phyloP scores from a whole-genome alignment of 2,888 invertebrate species.

The Parnassius orleans region DNA sequence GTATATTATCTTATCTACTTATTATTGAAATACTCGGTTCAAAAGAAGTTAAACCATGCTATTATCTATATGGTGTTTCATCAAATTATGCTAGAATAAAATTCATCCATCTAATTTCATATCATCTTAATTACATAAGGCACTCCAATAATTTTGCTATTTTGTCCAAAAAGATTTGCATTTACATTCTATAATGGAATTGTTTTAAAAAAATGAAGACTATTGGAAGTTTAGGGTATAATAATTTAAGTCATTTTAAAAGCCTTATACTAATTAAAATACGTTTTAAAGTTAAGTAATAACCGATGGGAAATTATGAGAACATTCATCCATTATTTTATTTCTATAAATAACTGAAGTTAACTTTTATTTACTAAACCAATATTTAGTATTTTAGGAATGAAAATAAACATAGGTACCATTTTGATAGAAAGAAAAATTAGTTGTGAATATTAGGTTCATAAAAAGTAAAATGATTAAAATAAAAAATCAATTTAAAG shows the following conservation, averaged over 20 bases:
- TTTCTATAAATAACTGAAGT: too few relatives aligned
- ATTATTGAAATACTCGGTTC: conserved; percentile 65
- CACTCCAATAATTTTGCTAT: conserved; percentile 79
- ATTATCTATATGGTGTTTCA: conserved; percentile 78
- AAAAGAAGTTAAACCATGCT: conserved; percentile 69
- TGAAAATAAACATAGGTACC: neutral
- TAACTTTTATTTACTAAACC: too few relatives aligned
- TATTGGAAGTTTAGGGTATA: conserved; percentile 64
- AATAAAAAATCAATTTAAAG: neutral
- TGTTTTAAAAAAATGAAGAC: conserved; percentile 70
- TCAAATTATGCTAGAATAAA: conserved; percentile 80
- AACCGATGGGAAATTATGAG: neutral
- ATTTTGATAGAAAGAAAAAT: neutral
- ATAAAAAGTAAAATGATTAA: conserved; percentile 16
- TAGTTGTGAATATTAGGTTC: conserved; percentile 12
- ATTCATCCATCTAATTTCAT: conserved; percentile 78
- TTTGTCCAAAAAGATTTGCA: conserved; percentile 66
- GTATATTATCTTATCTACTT: conserved; percentile 64
- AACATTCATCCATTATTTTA: too few relatives aligned
- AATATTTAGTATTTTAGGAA: too few relatives aligned
- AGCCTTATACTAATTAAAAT: conserved; percentile 4
- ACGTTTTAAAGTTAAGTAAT: neutral
- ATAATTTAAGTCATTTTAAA: conserved; percentile 28
- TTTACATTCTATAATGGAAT: conserved; percentile 57
- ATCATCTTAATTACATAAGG: conserved; percentile 79